These are phyloP conservation scores for Lacerta bilineata DNA, from an alignment of 2,797 vertebrate genomes.

Conservation along the genomic window DNA sequence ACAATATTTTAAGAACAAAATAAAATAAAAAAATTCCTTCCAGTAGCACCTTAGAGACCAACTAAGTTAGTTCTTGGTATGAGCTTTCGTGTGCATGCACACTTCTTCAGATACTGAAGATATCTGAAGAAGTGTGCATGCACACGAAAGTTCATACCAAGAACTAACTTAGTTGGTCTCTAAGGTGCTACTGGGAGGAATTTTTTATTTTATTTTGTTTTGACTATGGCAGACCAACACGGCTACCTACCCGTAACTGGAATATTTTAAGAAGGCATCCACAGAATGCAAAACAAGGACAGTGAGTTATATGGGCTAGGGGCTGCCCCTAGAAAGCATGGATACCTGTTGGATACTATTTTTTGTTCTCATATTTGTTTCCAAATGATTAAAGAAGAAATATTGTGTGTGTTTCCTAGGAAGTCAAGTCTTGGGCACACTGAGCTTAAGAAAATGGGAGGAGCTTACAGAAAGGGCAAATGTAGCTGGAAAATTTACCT, in stretches of 20 bases:
- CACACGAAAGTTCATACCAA: too few species aligned
- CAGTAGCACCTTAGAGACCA: too few species aligned
- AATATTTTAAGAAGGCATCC: not conserved
- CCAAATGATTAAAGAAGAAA: constrained; percentile 6
- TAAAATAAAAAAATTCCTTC: too few species aligned
- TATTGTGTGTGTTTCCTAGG: constrained; percentile 15
- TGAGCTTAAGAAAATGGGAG: not conserved
- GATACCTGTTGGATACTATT: not conserved
- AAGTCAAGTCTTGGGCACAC: not conserved
- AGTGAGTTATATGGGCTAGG: not conserved
- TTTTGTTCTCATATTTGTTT: constrained; percentile 23
- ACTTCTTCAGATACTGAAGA: too few species aligned
- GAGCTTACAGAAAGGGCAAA: not conserved
- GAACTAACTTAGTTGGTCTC: too few species aligned
- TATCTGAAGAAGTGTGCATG: too few species aligned
- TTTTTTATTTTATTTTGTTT: too few species aligned
- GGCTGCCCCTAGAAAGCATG: not conserved
- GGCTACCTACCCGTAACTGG: too few species aligned
- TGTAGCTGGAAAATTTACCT: not conserved
- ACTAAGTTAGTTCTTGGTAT: too few species aligned
- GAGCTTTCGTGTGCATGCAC: too few species aligned
- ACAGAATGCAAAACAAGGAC: not conserved
- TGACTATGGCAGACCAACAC: too few species aligned
- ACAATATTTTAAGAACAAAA: not conserved
- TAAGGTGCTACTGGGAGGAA: too few species aligned